Conservation (phyloP, 2,888 invertebrate species). For the Hermaeophaga mercurialis region DNA sequence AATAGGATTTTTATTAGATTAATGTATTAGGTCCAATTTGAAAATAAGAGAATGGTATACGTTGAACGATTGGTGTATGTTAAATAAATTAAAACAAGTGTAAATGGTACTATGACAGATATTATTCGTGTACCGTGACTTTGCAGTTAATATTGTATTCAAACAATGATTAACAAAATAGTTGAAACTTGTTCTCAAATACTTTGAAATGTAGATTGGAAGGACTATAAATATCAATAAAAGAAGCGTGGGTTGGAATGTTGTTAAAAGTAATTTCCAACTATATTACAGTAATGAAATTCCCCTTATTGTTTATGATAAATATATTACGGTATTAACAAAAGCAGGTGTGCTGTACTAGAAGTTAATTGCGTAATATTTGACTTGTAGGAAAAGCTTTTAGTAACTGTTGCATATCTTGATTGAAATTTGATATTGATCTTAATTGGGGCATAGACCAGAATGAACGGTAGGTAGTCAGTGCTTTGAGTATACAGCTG, state of each 20-base stretch:
- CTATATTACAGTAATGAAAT: slow-evolving; percentile 13
- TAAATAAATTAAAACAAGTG: too few species aligned
- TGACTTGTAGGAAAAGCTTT: slow-evolving; percentile 11
- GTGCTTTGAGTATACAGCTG: neutral
- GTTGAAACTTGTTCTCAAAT: slow-evolving; percentile 20
- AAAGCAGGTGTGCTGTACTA: slow-evolving; percentile 18
- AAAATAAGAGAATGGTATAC: too few species aligned
- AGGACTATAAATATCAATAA: slow-evolving; percentile 13
- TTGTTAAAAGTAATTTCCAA: slow-evolving; percentile 22
- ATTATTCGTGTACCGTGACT: neutral
- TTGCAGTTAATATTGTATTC: neutral
- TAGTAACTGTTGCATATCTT: neutral
- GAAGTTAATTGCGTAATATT: slow-evolving; percentile 10
- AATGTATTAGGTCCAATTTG: too few species aligned
- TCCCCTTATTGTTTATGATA: slow-evolving; percentile 22
- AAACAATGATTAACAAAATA: slow-evolving; percentile 10
- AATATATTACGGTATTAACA: slow-evolving; percentile 9
- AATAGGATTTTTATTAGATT: too few species aligned
- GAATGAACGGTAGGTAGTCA: slow-evolving; percentile 9
- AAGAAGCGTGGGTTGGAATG: slow-evolving; percentile 27
- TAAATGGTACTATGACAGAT: neutral
- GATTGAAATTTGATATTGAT: slow-evolving; percentile 10
- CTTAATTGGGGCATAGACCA: slow-evolving; percentile 9
- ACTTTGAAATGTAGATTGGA: slow-evolving; percentile 16
- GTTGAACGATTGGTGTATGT: too few species aligned